Conservation (phyloP, 2,797 vertebrate genomes). For the Pterois miles region DNA sequence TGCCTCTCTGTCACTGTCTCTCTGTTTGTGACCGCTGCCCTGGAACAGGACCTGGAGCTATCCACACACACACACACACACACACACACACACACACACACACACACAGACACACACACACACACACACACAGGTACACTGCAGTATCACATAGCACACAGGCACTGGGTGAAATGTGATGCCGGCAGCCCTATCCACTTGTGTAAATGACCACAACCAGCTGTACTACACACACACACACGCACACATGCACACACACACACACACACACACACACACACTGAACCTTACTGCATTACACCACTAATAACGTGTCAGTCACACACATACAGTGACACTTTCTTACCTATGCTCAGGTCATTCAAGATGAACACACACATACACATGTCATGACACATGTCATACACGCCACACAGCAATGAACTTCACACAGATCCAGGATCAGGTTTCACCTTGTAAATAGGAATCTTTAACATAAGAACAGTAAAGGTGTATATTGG, state of each 20-base stretch:
- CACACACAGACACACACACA: constrained; percentile 48
- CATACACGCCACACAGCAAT: neutral
- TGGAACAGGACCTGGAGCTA: constrained; percentile 80
- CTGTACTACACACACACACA: constrained; percentile 48
- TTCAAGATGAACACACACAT: constrained; percentile 43
- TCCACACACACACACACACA: constrained; percentile 46
- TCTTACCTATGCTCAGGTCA: constrained; percentile 42
- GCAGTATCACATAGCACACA: constrained; percentile 71
- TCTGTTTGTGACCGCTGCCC: constrained; percentile 54
- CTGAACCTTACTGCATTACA: constrained; percentile 49
- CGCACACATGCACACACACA: constrained; percentile 35
- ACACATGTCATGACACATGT: constrained; percentile 39
- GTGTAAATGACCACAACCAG: constrained; percentile 65
- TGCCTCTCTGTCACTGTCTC: constrained; percentile 48
- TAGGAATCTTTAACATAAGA: constrained; percentile 1
- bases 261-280: constrained; percentile 27
- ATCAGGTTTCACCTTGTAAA: constrained; percentile 38
- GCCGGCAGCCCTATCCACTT: constrained; percentile 51
- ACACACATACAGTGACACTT: constrained; percentile 46
- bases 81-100: constrained; percentile 38
- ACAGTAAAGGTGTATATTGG: constrained; percentile 1
- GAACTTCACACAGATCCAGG: constrained; percentile 9
- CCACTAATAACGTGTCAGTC: constrained; percentile 56
- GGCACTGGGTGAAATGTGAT: constrained; percentile 67
- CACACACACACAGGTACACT: constrained; percentile 53